Percentiles rank a stretch among this genome's conserved stretches.
These are phyloP conservation scores for Silurus lanzhouensis DNA, from an alignment of 2,797 vertebrate species.

Conservation along the genomic window DNA sequence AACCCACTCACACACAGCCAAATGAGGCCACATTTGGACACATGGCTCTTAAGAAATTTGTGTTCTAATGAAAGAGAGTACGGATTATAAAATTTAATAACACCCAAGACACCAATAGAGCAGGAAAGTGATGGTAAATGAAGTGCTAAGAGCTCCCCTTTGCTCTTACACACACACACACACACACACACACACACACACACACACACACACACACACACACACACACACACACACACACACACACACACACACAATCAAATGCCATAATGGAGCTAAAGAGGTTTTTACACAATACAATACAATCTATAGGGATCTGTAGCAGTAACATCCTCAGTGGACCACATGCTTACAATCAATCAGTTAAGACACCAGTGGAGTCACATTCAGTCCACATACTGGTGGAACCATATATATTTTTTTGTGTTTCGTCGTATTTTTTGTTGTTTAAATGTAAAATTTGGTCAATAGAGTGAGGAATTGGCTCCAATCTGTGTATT, in stretches of 20 bases:
- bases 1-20: slow-evolving; percentile 12
- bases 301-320: not conserved
- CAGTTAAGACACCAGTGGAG: not conserved
- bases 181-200: not conserved
- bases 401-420: not conserved
- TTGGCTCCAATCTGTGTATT: not conserved
- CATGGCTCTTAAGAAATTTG: slow-evolving; percentile 19
- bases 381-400: not conserved
- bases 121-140: slow-evolving; percentile 10
- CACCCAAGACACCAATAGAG: slow-evolving; percentile 54
- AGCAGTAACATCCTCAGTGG: not conserved
- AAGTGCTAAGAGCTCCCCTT: slow-evolving; percentile 32
- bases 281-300: slow-evolving; percentile 63
- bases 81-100: slow-evolving; percentile 38
- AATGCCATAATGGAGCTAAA: slow-evolving; percentile 66
- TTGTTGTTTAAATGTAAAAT: not conserved
- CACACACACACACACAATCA: not conserved
- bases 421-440: not conserved
- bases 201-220: not conserved
- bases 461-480: not conserved
- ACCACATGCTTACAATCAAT: not conserved
- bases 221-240: not conserved
- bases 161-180: slow-evolving; percentile 10
- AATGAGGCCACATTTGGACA: slow-evolving; percentile 34
- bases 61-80: slow-evolving; percentile 37